phyloP scores from a whole-genome alignment of 1,140 invertebrate species.

The Drosophila triauraria region DNA sequence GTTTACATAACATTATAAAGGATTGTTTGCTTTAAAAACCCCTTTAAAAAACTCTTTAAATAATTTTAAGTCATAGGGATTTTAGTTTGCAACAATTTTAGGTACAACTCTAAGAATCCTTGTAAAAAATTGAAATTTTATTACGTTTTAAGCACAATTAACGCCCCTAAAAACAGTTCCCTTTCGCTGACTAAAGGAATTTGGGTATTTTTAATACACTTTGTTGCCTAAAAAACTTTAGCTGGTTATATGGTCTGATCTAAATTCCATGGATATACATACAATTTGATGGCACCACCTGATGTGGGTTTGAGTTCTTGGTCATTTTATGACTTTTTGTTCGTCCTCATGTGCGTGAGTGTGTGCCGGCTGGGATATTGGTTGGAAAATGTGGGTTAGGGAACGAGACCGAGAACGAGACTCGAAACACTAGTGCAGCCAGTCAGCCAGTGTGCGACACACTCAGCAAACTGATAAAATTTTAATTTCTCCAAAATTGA shows the following conservation, averaged over 20 bases:
- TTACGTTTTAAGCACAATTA: no score
- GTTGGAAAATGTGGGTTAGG: slow-evolving; percentile 7
- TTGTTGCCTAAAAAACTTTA: background rate
- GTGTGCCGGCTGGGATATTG: slow-evolving; percentile 2
- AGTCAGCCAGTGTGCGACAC: slow-evolving; percentile 33
- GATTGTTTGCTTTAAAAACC: background rate
- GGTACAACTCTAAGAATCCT: no score
- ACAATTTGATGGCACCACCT: slow-evolving; percentile 25
- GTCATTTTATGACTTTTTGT: slow-evolving; percentile 41
- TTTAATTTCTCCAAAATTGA: slow-evolving; percentile 73
- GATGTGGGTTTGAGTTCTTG: slow-evolving; percentile 13
- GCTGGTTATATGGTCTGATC: slow-evolving; percentile 3
- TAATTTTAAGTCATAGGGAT: background rate
- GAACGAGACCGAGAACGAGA: background rate
- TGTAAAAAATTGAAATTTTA: no score
- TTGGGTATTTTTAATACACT: background rate
- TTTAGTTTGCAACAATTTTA: background rate
- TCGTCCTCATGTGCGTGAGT: slow-evolving; percentile 5
- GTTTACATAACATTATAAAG: slow-evolving; percentile 5
- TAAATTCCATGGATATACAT: slow-evolving; percentile 10
- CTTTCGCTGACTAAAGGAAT: background rate
- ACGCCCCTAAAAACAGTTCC: no score
- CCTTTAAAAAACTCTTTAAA: background rate
- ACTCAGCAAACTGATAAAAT: slow-evolving; percentile 69
- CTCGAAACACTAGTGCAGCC: slow-evolving; percentile 10